Percentiles rank a stretch among this genome's conserved stretches.
These are phyloP conservation scores for Scytalopus superciliaris DNA, from an alignment of 2,113 vertebrate species.

Conservation along the genomic window DNA sequence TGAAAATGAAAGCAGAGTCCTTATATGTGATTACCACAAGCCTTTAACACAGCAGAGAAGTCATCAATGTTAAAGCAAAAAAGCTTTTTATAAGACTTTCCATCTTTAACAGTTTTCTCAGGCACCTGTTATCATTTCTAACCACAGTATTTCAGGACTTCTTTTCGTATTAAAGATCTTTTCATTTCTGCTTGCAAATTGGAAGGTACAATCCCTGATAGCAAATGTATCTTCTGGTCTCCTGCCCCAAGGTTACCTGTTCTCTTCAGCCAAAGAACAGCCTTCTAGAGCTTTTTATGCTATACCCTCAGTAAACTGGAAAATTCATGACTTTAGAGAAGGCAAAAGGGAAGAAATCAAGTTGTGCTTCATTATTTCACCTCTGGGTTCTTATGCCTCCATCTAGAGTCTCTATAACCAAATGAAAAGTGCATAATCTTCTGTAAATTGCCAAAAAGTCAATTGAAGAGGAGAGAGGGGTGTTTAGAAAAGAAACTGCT, in stretches of 20 bases:
- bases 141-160: not conserved
- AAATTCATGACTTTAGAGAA: not conserved
- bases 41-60: not conserved
- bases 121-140: not conserved
- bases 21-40: accelerated
- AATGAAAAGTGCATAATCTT: not conserved
- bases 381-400: not conserved
- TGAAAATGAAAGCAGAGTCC: not conserved
- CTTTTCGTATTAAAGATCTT: not conserved
- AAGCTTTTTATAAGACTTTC: not conserved
- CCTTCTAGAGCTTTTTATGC: not conserved
- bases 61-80: not conserved
- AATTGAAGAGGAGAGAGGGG: not conserved
- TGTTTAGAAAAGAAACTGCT: not conserved
- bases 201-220: not conserved
- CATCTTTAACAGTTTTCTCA: not conserved
- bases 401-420: not conserved
- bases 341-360: not conserved
- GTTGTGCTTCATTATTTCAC: not conserved
- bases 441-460: not conserved
- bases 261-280: not conserved
- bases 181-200: not conserved
- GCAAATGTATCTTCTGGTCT: not conserved
- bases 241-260: not conserved
- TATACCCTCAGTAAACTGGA: not conserved